Evolutionary conservation across 2,113 vertebrate genomes (phyloP).

Genomic region (Cyanoramphus novaezelandiae): DNA sequence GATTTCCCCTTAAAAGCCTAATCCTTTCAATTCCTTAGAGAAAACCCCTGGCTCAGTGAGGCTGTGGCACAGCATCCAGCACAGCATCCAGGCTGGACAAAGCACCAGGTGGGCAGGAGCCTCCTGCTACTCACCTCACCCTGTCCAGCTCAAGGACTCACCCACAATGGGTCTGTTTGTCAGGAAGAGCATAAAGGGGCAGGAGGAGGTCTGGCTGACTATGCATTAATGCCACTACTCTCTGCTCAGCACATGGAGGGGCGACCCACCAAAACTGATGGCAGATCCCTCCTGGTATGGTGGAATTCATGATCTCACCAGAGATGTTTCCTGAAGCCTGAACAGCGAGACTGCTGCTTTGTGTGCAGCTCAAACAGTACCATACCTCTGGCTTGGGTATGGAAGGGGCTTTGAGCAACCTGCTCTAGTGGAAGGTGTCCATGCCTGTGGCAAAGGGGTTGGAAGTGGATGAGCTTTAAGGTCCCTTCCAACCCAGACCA

Average conservation of each 20-base stretch:
- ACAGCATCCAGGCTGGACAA: fast-evolving
- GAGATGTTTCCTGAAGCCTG: neutral
- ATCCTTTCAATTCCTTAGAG: neutral
- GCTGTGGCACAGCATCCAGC: neutral
- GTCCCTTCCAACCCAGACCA: neutral
- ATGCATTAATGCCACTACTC: fast-evolving
- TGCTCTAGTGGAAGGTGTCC: neutral
- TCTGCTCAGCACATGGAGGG: neutral
- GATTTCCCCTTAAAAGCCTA: neutral
- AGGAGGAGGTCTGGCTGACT: neutral
- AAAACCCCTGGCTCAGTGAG: neutral
- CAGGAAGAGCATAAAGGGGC: neutral
- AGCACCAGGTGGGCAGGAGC: neutral
- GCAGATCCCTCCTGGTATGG: neutral
- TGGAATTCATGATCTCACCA: neutral
- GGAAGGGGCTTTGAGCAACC: neutral
- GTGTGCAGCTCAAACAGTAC: neutral
- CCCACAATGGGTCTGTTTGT: fast-evolving
- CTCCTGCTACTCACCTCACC: neutral
- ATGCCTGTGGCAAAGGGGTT: neutral
- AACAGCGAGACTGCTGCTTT: neutral
- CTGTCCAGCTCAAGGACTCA: fast-evolving
- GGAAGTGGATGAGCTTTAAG: neutral
- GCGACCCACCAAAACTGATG: fast-evolving
- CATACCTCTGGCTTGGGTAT: neutral